A percentile compares a stretch with the other conserved stretches of the same genome.
These are phyloP conservation scores for Cheilosia soror DNA, from an alignment of 2,888 invertebrate genomes.

Conservation along the genomic window DNA sequence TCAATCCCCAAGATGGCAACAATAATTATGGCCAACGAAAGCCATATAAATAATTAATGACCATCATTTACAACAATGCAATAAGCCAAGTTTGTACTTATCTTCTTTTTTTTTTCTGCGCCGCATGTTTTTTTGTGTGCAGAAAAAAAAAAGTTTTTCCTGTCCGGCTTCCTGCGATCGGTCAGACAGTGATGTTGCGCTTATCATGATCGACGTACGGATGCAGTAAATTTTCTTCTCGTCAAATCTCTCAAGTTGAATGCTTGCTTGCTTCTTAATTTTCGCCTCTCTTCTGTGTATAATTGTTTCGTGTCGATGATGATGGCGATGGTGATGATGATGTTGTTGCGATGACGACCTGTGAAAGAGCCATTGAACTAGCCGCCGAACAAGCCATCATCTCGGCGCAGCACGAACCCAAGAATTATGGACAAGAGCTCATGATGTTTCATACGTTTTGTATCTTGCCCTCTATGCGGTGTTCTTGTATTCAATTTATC, in stretches of 20 bases:
- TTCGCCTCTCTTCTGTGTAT: constrained; percentile 3
- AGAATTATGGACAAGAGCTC: constrained; percentile 35
- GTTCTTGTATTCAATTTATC: constrained; percentile 46
- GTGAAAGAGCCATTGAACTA: constrained; percentile 66
- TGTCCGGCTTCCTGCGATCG: constrained; percentile 68
- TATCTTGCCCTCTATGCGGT: neutral
- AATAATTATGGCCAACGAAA: constrained; percentile 72
- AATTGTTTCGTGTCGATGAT: constrained; percentile 43
- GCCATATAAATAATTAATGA: constrained; percentile 76
- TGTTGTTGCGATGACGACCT: constrained; percentile 12
- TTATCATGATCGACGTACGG: constrained; percentile 64
- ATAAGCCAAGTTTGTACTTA: constrained; percentile 60
- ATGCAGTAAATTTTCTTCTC: constrained; percentile 54
- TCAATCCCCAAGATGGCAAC: constrained; percentile 7
- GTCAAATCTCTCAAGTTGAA: constrained; percentile 21
- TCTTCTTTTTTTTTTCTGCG: neutral
- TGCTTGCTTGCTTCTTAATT: constrained; percentile 32
- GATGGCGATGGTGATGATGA: constrained; percentile 57
- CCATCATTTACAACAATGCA: constrained; percentile 72
- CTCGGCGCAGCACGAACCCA: neutral
- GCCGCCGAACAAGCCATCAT: constrained; percentile 54
- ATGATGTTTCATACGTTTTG: constrained; percentile 32
- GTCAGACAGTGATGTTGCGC: constrained; percentile 18
- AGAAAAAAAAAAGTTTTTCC: constrained; percentile 49
- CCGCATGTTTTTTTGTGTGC: neutral